Evolutionary conservation across 2,113 vertebrate genomes (phyloP).

Genomic region (Labrus mixtus): DNA sequence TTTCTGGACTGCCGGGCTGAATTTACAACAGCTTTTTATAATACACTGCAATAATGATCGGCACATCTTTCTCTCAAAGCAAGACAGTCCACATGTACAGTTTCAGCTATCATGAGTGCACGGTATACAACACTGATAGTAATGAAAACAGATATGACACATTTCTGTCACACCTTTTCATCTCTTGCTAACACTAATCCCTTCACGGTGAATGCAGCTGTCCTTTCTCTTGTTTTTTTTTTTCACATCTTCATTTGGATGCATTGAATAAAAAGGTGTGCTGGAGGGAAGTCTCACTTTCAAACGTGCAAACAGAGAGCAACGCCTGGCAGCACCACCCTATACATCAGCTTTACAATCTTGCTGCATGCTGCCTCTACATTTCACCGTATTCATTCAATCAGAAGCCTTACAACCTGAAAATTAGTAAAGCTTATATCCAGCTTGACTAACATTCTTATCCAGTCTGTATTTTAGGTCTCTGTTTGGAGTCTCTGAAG

Average conservation of each 20-base stretch:
- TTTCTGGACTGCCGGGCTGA: conserved; percentile 28
- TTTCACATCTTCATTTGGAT: conserved; percentile 3
- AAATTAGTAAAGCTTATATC: neutral
- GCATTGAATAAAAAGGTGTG: conserved; percentile 29
- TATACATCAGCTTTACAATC: neutral
- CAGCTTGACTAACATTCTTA: neutral
- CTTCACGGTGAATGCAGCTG: neutral
- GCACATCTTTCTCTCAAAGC: neutral
- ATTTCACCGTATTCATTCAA: neutral
- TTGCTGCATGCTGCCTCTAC: neutral
- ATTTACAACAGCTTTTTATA: neutral
- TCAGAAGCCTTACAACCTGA: neutral
- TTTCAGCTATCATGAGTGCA: neutral
- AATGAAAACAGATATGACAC: neutral
- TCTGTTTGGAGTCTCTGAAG: too few species aligned
- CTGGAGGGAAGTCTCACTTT: conserved; percentile 54
- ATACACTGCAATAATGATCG: neutral
- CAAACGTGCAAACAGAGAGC: conserved; percentile 43
- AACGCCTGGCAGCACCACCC: conserved; percentile 14
- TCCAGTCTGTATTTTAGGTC: too few species aligned
- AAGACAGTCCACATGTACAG: neutral
- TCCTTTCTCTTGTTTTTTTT: conserved; percentile 7
- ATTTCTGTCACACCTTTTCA: conserved; percentile 1
- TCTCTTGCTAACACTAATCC: neutral
- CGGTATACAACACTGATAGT: neutral